Conservation (phyloP, 1,140 invertebrate species). For the Eubasilissa regina region DNA sequence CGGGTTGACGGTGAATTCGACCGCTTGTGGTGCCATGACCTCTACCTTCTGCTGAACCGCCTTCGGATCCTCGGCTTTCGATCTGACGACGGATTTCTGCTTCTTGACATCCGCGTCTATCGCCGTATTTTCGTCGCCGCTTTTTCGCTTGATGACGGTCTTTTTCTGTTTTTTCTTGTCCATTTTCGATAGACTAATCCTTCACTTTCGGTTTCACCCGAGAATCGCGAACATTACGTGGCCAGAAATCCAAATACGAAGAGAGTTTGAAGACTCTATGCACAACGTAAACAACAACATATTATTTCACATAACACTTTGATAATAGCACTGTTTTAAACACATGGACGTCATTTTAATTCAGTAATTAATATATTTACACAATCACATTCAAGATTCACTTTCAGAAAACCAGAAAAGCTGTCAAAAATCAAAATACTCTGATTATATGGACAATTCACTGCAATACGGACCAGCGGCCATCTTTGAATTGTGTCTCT, state of each 20-base stretch:
- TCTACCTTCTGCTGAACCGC: constrained; percentile 64
- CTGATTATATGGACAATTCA: background rate
- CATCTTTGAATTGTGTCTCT: constrained; percentile 49
- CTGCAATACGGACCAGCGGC: constrained; percentile 27
- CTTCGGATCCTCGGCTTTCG: constrained; percentile 63
- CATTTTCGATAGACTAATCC: constrained; percentile 63
- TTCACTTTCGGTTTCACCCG: constrained; percentile 47
- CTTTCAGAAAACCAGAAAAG: constrained; percentile 9
- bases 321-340: background rate
- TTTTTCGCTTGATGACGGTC: constrained; percentile 70
- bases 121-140: constrained; percentile 62
- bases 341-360: constrained; percentile 1
- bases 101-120: constrained; percentile 43
- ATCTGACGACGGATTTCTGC: constrained; percentile 42
- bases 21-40: constrained; percentile 61
- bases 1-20: constrained; percentile 68
- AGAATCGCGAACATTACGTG: constrained; percentile 12
- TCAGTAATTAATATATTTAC: background rate
- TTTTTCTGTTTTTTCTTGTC: constrained; percentile 72
- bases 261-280: background rate
- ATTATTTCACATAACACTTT: constrained; percentile 15
- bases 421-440: constrained; percentile 32
- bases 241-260: background rate
- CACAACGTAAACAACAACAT: constrained; percentile 43
- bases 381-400: background rate